A percentile compares a stretch with the other conserved stretches of the same genome.
These are phyloP conservation scores for Apis dorsata DNA, from an alignment of 1,140 invertebrate genomes.

Conservation along the genomic window DNA sequence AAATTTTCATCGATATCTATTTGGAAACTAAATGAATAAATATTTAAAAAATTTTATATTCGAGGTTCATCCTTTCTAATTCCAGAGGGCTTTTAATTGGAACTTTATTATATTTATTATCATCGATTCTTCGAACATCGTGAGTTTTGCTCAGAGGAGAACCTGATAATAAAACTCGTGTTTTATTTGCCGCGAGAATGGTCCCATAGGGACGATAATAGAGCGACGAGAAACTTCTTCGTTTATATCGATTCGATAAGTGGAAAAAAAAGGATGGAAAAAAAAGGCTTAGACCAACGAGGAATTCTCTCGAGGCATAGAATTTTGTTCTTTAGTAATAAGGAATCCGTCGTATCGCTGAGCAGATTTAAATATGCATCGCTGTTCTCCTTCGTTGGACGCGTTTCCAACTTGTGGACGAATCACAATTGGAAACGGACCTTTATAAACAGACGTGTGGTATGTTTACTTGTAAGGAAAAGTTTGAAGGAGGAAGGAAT, in stretches of 20 bases:
- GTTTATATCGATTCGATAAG: constrained; percentile 20
- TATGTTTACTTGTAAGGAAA: too few relatives aligned
- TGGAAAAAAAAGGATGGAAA: neutral
- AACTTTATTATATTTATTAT: too few relatives aligned
- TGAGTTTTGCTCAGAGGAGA: too few relatives aligned
- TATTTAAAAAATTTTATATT: too few relatives aligned
- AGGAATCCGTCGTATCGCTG: constrained; percentile 18
- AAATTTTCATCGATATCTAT: too few relatives aligned
- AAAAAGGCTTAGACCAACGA: neutral
- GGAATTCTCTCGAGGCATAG: neutral
- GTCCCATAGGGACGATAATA: constrained; percentile 1
- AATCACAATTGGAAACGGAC: neutral
- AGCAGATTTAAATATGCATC: neutral
- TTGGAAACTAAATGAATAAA: too few relatives aligned
- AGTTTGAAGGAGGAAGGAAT: too few relatives aligned
- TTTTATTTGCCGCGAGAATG: neutral
- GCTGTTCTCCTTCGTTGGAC: neutral
- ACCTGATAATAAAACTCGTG: neutral
- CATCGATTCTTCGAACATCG: too few relatives aligned
- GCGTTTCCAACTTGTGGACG: neutral
- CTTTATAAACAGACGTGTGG: too few relatives aligned
- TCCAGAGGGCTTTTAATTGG: too few relatives aligned
- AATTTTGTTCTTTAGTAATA: constrained; percentile 22
- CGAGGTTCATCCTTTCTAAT: too few relatives aligned
- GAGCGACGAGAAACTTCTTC: constrained; percentile 4